These are phyloP conservation scores for Menidia menidia DNA, from an alignment of 2,797 vertebrate species.

Conservation along the genomic window DNA sequence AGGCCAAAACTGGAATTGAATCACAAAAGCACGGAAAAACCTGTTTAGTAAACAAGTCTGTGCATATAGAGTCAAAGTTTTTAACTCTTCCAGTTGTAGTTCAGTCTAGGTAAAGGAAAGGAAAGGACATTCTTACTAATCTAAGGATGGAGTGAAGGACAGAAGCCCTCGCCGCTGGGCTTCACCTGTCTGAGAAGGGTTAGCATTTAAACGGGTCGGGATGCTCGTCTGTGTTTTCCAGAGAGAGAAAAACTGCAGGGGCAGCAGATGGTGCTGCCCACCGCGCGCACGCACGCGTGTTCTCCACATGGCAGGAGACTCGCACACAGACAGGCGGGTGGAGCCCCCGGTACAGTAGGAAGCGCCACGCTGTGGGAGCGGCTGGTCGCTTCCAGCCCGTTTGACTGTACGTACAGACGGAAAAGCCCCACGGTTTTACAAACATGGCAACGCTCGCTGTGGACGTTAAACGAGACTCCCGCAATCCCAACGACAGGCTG, in stretches of 20 bases:
- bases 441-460: background rate
- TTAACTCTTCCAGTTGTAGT: too few species aligned
- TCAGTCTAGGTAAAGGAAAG: too few species aligned
- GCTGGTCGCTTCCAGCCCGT: constrained; percentile 22
- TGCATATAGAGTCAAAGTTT: too few species aligned
- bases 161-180: background rate
- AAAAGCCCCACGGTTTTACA: background rate
- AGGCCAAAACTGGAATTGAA: too few species aligned
- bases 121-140: too few species aligned
- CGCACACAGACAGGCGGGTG: constrained; percentile 24
- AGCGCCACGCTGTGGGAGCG: constrained; percentile 50
- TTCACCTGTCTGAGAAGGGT: background rate
- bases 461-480: background rate
- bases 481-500: background rate
- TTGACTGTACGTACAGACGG: constrained; percentile 6
- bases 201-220: background rate
- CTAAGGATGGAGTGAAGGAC: too few species aligned
- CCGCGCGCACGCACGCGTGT: constrained; percentile 15
- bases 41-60: too few species aligned
- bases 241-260: constrained; percentile 24
- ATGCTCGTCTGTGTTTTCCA: constrained; percentile 25
- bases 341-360: constrained; percentile 55
- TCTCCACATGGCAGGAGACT: constrained; percentile 17
- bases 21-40: too few species aligned
- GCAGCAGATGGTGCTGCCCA: constrained; percentile 61